Base-by-base conservation (phyloP, 2,113 vertebrate genomes). In the Callospermophilus lateralis region DNA sequence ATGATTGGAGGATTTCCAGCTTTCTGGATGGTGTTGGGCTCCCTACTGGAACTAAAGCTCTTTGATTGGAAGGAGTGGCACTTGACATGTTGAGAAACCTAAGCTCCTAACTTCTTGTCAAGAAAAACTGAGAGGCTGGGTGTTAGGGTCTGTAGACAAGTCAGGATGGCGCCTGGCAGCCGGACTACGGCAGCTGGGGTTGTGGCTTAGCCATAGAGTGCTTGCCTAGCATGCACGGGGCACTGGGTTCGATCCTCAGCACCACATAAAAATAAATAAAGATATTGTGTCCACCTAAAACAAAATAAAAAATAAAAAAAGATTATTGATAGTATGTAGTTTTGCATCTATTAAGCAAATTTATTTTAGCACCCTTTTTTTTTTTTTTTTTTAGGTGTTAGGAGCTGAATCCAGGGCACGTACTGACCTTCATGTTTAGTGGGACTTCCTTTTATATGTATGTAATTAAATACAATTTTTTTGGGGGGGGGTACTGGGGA, bases 51-150 rank as follows among this genome's bases (percentile, higher is more conserved):
- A 45, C 28, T 34, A 28, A 77, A 15, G n/a, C 55, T 58, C 42
- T 76, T 80, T 68, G 70, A 28, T 26, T 39, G 37, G 45, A 84
- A 86, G 63, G 39, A 26, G 26, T 58, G 84, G 34, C 51, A 42
- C 45, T 42, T 80, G 61, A 84, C 68, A 72, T 24, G 48, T 80
- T 67, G 68, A 72, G 15, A 22, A 37, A 68, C 6, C 22, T 72
- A 61, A 77, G 45, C 55, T 95, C 55, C 94, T 48, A 94, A 68
- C 17, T 81, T 85, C 53, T 84, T 88, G 51, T 58, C 32, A 70
- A 76, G 28, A 30, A 80, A 94, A 94, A 90, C 3, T n/a, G 48
- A 45, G 8, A 45, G 45, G 45, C 45, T 45, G 45, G 45, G 45
- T 45, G 45, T 45, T 45, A 45, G 45, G 45, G 45, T 45, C 45